phyloP scores from a whole-genome alignment of 2,797 vertebrate genomes.

The Tenualosa ilisha region DNA sequence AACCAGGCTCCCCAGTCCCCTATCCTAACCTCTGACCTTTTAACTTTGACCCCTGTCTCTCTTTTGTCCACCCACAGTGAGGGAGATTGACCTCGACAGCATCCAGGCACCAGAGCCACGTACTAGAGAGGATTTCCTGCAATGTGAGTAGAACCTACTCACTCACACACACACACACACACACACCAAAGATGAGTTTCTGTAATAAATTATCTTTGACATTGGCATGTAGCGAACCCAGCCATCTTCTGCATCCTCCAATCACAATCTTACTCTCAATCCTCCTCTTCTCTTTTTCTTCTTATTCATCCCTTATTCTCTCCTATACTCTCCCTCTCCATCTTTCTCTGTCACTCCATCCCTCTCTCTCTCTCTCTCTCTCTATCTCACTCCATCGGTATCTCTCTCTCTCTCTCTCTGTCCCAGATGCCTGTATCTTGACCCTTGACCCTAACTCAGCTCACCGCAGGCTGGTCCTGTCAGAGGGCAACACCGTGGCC shows the following conservation, averaged over 20 bases:
- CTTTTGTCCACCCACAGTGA: constrained; percentile 59
- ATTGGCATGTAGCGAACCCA: too few relatives aligned
- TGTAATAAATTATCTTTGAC: too few relatives aligned
- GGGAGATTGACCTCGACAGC: constrained; percentile 73
- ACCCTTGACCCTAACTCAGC: constrained; percentile 72
- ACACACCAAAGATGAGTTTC: background rate
- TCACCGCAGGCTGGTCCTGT: constrained; percentile 71
- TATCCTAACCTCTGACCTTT: background rate
- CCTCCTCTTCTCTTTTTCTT: background rate
- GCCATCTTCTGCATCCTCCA: too few relatives aligned
- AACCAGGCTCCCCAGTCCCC: background rate
- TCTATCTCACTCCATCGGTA: background rate
- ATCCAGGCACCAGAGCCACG: constrained; percentile 76
- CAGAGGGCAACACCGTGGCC: constrained; percentile 70
- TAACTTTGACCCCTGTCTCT: background rate
- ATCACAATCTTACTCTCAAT: too few relatives aligned
- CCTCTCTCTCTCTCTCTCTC: background rate
- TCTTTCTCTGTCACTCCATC: background rate
- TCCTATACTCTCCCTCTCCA: background rate
- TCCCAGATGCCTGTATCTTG: constrained; percentile 66
- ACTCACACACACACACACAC: background rate
- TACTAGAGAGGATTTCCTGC: constrained; percentile 75
- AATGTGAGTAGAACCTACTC: constrained; percentile 66
- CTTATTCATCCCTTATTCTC: background rate
- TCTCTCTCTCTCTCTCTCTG: background rate